Conservation (phyloP, 1,140 invertebrate species). For the Zophobas morio region DNA sequence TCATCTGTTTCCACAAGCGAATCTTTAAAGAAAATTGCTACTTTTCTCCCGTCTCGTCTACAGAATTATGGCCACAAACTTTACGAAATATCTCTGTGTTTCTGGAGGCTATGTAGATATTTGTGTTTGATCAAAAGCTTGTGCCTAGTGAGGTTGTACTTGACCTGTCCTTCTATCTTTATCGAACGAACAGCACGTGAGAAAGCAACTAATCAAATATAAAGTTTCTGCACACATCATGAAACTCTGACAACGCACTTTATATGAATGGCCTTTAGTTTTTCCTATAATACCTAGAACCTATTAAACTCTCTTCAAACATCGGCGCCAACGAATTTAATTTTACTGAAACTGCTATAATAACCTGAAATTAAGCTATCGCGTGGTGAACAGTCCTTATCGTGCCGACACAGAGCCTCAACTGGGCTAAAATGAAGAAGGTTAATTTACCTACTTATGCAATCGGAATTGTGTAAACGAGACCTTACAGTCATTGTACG, state of each 20-base stretch:
- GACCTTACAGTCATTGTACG: not conserved
- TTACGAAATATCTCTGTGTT: too few species aligned
- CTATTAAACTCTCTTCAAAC: too few species aligned
- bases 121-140: slow-evolving; percentile 15
- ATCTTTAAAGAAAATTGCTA: too few species aligned
- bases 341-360: slow-evolving; percentile 14
- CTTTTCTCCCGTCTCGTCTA: too few species aligned
- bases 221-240: slow-evolving; percentile 2
- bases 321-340: not conserved
- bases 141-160: slow-evolving; percentile 18
- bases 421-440: slow-evolving; percentile 6
- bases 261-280: not conserved
- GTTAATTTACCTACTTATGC: slow-evolving; percentile 3
- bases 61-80: too few species aligned
- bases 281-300: not conserved
- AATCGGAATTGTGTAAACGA: not conserved
- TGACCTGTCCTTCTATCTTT: slow-evolving; percentile 32
- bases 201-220: slow-evolving; percentile 25
- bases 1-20: too few species aligned
- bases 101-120: not conserved
- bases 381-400: slow-evolving; percentile 18
- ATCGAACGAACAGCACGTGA: slow-evolving; percentile 6
- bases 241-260: not conserved
- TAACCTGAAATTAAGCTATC: not conserved
- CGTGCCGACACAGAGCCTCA: slow-evolving; percentile 4